Base-by-base conservation (phyloP, 2,113 vertebrate species). In the Leiothrix lutea region DNA sequence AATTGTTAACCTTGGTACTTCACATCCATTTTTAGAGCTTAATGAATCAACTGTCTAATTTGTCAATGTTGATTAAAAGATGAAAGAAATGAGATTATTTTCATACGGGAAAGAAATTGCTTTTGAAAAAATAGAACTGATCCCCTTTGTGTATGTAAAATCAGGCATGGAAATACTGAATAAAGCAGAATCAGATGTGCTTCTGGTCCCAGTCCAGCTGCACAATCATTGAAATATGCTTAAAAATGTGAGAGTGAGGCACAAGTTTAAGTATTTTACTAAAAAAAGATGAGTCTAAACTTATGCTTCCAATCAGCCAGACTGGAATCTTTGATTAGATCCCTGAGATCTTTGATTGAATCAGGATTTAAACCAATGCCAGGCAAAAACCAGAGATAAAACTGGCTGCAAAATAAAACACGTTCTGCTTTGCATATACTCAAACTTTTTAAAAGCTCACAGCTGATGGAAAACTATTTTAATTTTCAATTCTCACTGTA, bases 61-160 rank as follows among this genome's bases (percentile, higher is more conserved):
- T 96, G 89, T 94, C 92, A 93, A 82, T 92, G 94, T 86, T 95
- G 96, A 97, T 96, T 94, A 96, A 96, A 92, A 94, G 88, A 95
- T 91, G 61, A 94, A 97, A 96, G 94, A 95, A 97, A 94, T 18
- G 33, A 67, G 90, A 82, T 50, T 95, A 80, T 93, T 96, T 96
- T 93, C 74, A 93, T 51, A 85, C 4, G 5, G 80, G 70, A 72
- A 82, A 81, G 70, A 96, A 92, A 94, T 80, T 93, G 88, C 86
- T 91, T 92, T 74, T 40, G 86, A 86, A 81, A 97, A 97, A 97
- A 77, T 12, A 90, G 86, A 88, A 36, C 61, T 1, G 61, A 53
- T 91, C 29, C 19, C 72, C 36, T 86, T 83, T 86, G 60, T 45
- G 57, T 74, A 40, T 42, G 42, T 84, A 92, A 94, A 95, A 88